Conservation (phyloP, 1,140 invertebrate genomes). For the Papilio glaucus region DNA sequence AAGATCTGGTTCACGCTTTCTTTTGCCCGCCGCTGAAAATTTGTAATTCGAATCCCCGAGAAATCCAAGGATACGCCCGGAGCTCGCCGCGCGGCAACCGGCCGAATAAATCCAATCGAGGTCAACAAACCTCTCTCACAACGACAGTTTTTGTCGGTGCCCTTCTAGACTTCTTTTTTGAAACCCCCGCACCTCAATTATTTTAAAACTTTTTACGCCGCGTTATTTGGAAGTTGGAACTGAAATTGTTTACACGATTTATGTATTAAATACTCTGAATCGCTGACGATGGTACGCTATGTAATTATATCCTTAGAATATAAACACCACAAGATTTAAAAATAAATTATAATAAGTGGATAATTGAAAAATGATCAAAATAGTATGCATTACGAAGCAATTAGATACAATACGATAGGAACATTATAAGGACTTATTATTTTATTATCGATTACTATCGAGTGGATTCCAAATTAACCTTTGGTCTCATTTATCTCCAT, state of each 20-base stretch:
- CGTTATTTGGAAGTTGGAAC: slow-evolving; percentile 60
- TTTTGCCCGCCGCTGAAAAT: slow-evolving; percentile 70
- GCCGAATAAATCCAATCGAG: slow-evolving; percentile 68
- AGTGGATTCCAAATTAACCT: slow-evolving; percentile 21
- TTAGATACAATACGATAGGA: not conserved
- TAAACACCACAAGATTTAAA: not conserved
- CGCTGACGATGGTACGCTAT: slow-evolving; percentile 41
- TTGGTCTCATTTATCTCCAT: slow-evolving; percentile 33
- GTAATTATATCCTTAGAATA: slow-evolving; percentile 24
- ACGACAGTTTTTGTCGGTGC: slow-evolving; percentile 74
- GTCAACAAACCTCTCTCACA: slow-evolving; percentile 63
- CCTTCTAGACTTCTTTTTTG: slow-evolving; percentile 77
- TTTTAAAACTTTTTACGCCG: slow-evolving; percentile 71
- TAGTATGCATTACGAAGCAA: not conserved
- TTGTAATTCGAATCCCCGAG: slow-evolving; percentile 79
- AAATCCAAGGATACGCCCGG: slow-evolving; percentile 66
- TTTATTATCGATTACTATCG: not conserved
- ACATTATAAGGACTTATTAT: not conserved
- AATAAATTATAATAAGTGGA: too few species aligned
- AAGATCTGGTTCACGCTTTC: slow-evolving; percentile 61
- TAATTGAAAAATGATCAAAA: too few species aligned
- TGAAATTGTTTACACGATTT: slow-evolving; percentile 71
- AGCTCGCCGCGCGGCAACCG: slow-evolving; percentile 47
- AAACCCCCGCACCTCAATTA: slow-evolving; percentile 68
- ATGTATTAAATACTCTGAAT: slow-evolving; percentile 64